Evolutionary conservation across 2,888 invertebrate genomes (phyloP), one percentile per base, ranked within the genome.

Genomic region (Copidosoma aretas): DNA sequence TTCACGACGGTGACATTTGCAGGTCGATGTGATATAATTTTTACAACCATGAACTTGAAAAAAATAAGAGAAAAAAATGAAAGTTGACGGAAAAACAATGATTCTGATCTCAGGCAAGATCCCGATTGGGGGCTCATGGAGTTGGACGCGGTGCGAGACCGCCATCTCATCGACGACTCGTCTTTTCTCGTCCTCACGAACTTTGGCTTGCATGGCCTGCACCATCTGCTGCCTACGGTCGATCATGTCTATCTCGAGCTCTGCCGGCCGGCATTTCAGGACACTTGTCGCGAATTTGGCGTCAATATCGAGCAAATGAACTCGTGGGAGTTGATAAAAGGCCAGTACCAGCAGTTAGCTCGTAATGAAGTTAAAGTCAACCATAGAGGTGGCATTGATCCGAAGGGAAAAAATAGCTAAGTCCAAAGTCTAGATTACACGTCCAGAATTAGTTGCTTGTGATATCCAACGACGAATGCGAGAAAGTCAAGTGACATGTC

Each of bases 41-140:
- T 32, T 8, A 8, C 3, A 8, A 32, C 3, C 32, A 32, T 32
- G 8, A 32, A 32, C 32, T 32, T 32, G 32, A 32, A 32, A 32
- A 32, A 32, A 32, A 32, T 5, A 32, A 32, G n/a, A n/a, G n/a
- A n/a, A n/a, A n/a, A n/a, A n/a, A n/a, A n/a, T n/a, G n/a, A n/a
- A n/a, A n/a, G n/a, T n/a, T n/a, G n/a, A n/a, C n/a, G n/a, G n/a
- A 32, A 32, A 49, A 49, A 49, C 1, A 52, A 59, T 59, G 56
- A 25, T 25, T 56, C 2, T 8, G 32, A 32, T 46, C 86, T 54
- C 82, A 89, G 90, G 69, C 80, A 82, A 46, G 79, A 84, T 57
- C 73, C 88, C 43, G 94, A 94, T 80, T 94, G 93, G 93, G 94
- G 93, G 2, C 80, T 93, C 0, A 88, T 89, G 77, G 92, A 93